Evolutionary conservation across 2,113 vertebrate genomes (phyloP).

Genomic region (Heloderma charlesbogerti): DNA sequence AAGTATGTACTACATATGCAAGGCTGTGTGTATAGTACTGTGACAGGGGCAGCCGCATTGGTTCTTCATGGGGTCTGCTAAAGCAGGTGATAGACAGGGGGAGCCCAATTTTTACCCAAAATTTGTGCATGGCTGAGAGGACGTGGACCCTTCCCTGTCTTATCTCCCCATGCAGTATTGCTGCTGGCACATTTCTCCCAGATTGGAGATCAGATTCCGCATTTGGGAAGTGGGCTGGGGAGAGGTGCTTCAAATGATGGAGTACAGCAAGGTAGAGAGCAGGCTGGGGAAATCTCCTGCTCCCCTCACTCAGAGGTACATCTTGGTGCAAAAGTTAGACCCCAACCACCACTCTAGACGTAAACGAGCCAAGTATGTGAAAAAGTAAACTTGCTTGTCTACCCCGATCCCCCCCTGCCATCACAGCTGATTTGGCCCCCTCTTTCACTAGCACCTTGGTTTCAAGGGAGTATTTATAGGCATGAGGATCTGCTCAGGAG

Average conservation of each 20-base stretch:
- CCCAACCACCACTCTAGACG: not conserved
- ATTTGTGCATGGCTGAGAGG: not conserved
- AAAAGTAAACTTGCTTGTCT: not conserved
- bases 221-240: no score
- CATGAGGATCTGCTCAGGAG: no score
- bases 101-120: not conserved
- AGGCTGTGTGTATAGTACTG: not conserved
- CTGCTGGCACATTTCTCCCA: not conserved
- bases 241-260: no score
- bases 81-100: no score
- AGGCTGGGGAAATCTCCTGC: not conserved
- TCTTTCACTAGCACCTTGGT: not conserved
- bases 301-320: not conserved
- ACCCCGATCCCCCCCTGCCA: no score
- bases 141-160: not conserved
- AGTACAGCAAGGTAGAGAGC: no score
- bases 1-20: slow-evolving; percentile 43
- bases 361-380: not conserved
- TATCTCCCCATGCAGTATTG: not conserved
- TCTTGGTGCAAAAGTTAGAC: not conserved
- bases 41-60: not conserved
- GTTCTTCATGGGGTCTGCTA: not conserved
- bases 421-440: not conserved
- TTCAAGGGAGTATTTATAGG: no score
- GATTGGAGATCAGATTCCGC: no score